phyloP scores from a whole-genome alignment of 2,888 invertebrate genomes.

The Apotomis turbidana region DNA sequence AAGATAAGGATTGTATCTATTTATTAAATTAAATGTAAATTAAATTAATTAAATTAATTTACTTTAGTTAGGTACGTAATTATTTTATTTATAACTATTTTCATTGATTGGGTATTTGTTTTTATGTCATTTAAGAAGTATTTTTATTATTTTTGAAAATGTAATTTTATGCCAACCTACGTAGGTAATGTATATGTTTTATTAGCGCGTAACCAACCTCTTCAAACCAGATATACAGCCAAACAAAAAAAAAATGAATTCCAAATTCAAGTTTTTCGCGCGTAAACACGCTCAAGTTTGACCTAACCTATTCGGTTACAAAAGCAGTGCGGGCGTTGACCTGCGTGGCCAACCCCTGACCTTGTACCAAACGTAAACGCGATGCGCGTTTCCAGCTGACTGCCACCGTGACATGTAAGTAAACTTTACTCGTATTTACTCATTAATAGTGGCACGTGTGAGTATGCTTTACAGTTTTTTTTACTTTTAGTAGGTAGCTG shows the following conservation, averaged over 20 bases:
- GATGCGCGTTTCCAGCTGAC: constrained; percentile 68
- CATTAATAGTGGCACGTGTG: constrained; percentile 4
- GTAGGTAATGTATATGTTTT: no score
- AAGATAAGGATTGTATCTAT: no score
- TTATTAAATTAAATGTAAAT: no score
- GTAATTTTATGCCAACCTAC: no score
- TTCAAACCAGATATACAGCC: background rate
- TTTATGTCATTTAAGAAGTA: no score
- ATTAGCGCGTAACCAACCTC: background rate
- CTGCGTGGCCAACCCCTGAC: constrained; percentile 81
- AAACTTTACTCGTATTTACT: constrained; percentile 17
- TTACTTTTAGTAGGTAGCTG: background rate
- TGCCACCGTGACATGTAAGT: constrained; percentile 28
- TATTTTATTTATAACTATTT: no score
- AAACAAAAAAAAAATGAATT: constrained; percentile 3
- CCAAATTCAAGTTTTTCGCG: constrained; percentile 30
- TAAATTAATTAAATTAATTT: no score
- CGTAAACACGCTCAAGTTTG: constrained; percentile 52
- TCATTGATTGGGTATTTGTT: no score
- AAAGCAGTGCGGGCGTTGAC: constrained; percentile 77
- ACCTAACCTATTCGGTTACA: constrained; percentile 74
- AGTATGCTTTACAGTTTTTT: constrained; percentile 9
- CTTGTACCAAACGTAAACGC: constrained; percentile 80
- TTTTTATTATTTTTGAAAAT: no score
- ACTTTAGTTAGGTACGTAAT: no score